A percentile compares a stretch with the other conserved stretches of the same genome.
Conservation (phyloP, 2,888 invertebrate genomes). For the Cinara cedri region DNA sequence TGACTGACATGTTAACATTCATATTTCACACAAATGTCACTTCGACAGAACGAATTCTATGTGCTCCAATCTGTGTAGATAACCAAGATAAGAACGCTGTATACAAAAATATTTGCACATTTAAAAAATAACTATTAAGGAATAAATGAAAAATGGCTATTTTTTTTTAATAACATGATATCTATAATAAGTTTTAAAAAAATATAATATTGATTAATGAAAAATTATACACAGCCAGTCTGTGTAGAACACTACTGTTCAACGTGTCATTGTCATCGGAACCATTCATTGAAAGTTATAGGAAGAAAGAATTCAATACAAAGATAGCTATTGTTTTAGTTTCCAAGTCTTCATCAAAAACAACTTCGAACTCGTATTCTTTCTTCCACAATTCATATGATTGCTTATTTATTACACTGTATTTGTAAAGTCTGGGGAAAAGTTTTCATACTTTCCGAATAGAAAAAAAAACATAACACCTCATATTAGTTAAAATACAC, state of each 20-base stretch:
- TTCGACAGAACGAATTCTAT: too few species aligned
- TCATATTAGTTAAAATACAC: conserved; percentile 7
- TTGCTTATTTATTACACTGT: conserved; percentile 79
- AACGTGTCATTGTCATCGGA: conserved; percentile 48
- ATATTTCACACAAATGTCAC: too few species aligned
- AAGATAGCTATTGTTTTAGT: conserved; percentile 50
- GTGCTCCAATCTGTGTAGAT: too few species aligned
- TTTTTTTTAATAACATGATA: conserved; percentile 54
- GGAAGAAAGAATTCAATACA: conserved; percentile 52
- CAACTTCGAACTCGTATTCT: conserved; percentile 64
- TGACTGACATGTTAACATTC: too few species aligned
- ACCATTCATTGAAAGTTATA: conserved; percentile 44
- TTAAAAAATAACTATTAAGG: conserved; percentile 47
- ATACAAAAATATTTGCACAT: conserved; percentile 54
- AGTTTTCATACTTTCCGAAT: conserved; percentile 76
- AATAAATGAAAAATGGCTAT: conserved; percentile 56
- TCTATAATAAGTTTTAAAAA: conserved; percentile 51
- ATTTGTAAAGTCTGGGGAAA: conserved; percentile 79
- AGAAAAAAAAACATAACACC: conserved; percentile 61
- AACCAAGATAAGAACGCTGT: conserved; percentile 49
- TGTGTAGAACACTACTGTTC: conserved; percentile 23
- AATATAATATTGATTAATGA: conserved; percentile 35
- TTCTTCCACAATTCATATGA: conserved; percentile 82
- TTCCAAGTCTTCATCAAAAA: conserved; percentile 49
- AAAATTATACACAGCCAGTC: conserved; percentile 3